Percentiles rank a stretch among this genome's conserved stretches.
These are phyloP conservation scores for Eospalax fontanierii DNA, from an alignment of 2,797 vertebrate species.

Conservation along the genomic window DNA sequence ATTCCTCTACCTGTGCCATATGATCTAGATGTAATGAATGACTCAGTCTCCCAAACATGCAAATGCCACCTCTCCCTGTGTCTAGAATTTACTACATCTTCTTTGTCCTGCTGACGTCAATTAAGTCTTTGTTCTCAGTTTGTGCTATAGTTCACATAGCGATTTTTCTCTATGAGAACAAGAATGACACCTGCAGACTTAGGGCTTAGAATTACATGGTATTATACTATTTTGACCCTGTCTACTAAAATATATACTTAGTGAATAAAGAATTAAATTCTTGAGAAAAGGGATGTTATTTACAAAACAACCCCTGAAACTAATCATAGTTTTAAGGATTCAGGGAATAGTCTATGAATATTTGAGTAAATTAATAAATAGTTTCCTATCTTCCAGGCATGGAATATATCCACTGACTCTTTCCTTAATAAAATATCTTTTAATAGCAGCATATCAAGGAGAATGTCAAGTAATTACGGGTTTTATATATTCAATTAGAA, in stretches of 20 bases:
- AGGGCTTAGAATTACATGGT: neutral
- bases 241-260: neutral
- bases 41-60: neutral
- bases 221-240: slow-evolving; percentile 16
- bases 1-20: neutral
- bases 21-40: neutral
- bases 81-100: neutral
- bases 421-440: slow-evolving; percentile 46
- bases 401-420: neutral
- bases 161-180: neutral
- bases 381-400: slow-evolving; percentile 24
- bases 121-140: neutral
- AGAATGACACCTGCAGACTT: neutral
- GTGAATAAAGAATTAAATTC: neutral
- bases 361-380: slow-evolving; percentile 52
- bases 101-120: neutral
- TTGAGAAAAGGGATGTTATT: neutral
- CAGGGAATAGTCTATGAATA: neutral
- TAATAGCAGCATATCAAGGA: neutral
- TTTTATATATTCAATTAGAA: slow-evolving; percentile 26
- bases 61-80: neutral
- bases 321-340: neutral
- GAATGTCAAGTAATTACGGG: neutral
- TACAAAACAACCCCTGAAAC: neutral
- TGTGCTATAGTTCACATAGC: neutral